These are phyloP conservation scores for Leucophora obtusa DNA, from an alignment of 2,888 invertebrate species.

Conservation along the genomic window DNA sequence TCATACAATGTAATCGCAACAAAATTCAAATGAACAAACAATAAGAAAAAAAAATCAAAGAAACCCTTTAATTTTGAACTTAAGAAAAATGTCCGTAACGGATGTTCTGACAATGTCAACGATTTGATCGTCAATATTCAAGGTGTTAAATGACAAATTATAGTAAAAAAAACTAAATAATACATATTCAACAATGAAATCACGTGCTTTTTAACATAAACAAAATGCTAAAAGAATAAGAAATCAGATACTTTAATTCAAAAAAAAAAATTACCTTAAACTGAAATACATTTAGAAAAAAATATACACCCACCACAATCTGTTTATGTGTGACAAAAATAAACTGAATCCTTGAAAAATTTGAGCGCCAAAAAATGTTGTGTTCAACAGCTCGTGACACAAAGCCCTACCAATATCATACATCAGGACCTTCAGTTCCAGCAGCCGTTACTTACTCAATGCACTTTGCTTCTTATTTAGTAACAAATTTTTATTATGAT, in stretches of 20 bases:
- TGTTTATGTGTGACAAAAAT: slow-evolving; percentile 17
- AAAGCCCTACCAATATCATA: slow-evolving; percentile 23
- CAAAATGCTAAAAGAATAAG: slow-evolving; percentile 46
- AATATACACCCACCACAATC: slow-evolving; percentile 57
- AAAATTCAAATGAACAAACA: slow-evolving; percentile 18
- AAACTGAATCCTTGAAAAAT: neutral
- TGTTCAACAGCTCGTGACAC: slow-evolving; percentile 46
- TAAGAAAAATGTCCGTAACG: slow-evolving; percentile 59
- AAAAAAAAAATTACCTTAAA: neutral
- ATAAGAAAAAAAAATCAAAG: slow-evolving; percentile 43
- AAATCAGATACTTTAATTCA: slow-evolving; percentile 55
- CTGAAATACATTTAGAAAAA: slow-evolving; percentile 26
- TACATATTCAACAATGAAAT: slow-evolving; percentile 30
- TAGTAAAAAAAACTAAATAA: neutral
- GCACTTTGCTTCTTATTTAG: slow-evolving; percentile 30
- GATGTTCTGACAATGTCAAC: slow-evolving; percentile 38
- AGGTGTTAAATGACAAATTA: slow-evolving; percentile 54
- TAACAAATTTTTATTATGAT: neutral
- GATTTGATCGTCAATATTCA: slow-evolving; percentile 13
- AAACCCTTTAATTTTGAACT: slow-evolving; percentile 54
- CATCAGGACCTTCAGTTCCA: neutral
- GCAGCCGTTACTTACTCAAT: slow-evolving; percentile 40
- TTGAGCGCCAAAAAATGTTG: slow-evolving; percentile 48
- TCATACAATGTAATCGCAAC: slow-evolving; percentile 18
- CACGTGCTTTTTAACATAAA: slow-evolving; percentile 55